Evolutionary conservation across 37 sponge, comb jelly and placozoan species (phyloP).

Genomic region (Amphimedon queenslandica): DNA sequence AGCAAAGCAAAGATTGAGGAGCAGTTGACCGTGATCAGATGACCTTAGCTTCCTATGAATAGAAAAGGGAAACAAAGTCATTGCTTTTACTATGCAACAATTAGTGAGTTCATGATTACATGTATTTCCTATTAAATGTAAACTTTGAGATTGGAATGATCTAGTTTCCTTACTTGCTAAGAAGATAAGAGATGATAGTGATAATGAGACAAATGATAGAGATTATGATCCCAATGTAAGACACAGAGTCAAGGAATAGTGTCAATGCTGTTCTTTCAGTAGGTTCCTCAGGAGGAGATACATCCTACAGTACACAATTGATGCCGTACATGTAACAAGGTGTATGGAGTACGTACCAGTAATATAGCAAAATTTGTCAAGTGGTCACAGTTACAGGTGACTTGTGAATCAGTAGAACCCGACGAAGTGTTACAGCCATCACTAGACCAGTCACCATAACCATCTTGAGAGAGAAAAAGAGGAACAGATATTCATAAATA

Average conservation of each 20-base stretch:
- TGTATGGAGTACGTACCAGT: conserved; percentile 2
- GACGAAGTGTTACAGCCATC: conserved; percentile 8
- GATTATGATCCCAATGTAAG: conserved; percentile 48
- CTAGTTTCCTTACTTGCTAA: conserved; percentile 60
- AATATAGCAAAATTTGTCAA: conserved; percentile 6
- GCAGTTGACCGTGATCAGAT: conserved; percentile 25
- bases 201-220: conserved; percentile 36
- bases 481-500: neutral
- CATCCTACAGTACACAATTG: conserved; percentile 7
- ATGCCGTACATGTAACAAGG: too few species aligned
- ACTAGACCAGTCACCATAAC: conserved; percentile 48
- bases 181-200: conserved; percentile 30
- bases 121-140: too few species aligned
- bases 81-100: too few species aligned
- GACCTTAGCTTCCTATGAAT: conserved; percentile 42
- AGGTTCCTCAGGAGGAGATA: neutral
- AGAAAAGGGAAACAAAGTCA: neutral
- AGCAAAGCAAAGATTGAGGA: conserved; percentile 45
- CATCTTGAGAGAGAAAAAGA: neutral
- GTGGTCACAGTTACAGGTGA: conserved; percentile 4
- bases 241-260: conserved; percentile 17
- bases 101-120: too few species aligned
- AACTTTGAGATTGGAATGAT: too few species aligned
- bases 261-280: neutral
- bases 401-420: neutral